phyloP scores from a whole-genome alignment of 2,113 vertebrate genomes.

The Daubentonia madagascariensis region DNA sequence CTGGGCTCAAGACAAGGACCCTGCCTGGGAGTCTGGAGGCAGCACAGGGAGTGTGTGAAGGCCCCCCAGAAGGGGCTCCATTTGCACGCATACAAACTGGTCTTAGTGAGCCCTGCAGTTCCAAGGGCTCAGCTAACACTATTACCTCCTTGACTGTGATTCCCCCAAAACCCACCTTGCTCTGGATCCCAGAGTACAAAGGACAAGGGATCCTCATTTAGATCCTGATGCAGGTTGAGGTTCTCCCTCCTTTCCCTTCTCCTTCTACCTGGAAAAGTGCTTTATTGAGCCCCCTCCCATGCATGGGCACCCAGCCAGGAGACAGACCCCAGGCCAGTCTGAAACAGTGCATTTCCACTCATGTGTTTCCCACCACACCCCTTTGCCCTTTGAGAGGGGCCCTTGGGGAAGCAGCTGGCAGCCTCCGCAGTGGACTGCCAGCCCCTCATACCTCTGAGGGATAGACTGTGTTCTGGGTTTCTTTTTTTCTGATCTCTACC shows the following conservation, averaged over 20 bases:
- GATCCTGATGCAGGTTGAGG: background rate
- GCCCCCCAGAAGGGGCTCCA: too few relatives aligned
- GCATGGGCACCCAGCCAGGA: background rate
- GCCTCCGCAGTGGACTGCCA: background rate
- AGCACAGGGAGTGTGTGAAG: background rate
- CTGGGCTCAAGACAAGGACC: background rate
- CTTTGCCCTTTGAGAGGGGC: background rate
- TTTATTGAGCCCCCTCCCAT: background rate
- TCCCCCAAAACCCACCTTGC: background rate
- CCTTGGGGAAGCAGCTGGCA: background rate
- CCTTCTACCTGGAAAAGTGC: background rate
- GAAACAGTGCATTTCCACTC: background rate
- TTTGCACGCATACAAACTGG: background rate
- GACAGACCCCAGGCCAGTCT: too few relatives aligned
- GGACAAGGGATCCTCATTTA: background rate
- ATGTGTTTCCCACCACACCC: background rate
- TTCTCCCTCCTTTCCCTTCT: fast-evolving
- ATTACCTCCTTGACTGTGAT: background rate
- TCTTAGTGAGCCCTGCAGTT: background rate
- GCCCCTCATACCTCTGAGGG: background rate
- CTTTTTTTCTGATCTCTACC: background rate
- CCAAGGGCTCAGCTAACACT: background rate
- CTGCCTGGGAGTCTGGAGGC: background rate
- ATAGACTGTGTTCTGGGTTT: background rate
- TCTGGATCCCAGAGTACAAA: background rate